Evolutionary conservation across 2,888 invertebrate genomes (phyloP).

Genomic region (Dione vanillae): DNA sequence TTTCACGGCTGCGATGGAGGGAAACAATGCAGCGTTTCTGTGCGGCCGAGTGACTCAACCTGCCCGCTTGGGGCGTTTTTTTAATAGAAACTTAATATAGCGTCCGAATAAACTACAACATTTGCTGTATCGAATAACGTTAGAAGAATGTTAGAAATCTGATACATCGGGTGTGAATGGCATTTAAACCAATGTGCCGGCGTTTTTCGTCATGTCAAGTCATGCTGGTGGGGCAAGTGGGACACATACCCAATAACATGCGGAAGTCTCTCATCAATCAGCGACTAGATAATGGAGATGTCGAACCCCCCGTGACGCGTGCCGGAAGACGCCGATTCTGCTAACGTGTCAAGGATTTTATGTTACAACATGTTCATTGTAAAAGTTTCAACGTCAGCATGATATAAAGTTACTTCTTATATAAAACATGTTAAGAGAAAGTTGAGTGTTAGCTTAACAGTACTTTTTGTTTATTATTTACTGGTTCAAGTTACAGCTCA

Average conservation of each 20-base stretch:
- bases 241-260: conserved; percentile 62
- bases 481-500: too few relatives aligned
- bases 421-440: not conserved
- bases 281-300: conserved; percentile 72
- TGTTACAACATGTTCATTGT: conserved; percentile 36
- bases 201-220: conserved; percentile 26
- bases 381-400: conserved; percentile 21
- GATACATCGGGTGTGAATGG: conserved; percentile 2
- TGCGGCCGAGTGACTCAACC: conserved; percentile 74
- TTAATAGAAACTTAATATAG: conserved; percentile 33
- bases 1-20: conserved; percentile 64
- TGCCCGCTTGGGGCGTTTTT: conserved; percentile 61
- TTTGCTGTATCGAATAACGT: not conserved
- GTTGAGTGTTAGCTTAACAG: not conserved
- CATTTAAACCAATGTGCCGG: conserved; percentile 22
- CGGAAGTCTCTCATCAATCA: conserved; percentile 80
- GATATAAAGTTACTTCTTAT: not conserved
- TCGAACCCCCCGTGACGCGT: conserved; percentile 68
- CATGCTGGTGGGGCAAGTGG: conserved; percentile 56
- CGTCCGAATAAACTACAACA: conserved; percentile 22
- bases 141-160: conserved; percentile 10
- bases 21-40: conserved; percentile 72
- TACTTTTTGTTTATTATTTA: not conserved
- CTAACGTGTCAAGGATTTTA: conserved; percentile 47
- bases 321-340: conserved; percentile 66